Base-by-base conservation (phyloP, 30 jellyfish, hydroid and myxozoan species). In the Clytia hemisphaerica region DNA sequence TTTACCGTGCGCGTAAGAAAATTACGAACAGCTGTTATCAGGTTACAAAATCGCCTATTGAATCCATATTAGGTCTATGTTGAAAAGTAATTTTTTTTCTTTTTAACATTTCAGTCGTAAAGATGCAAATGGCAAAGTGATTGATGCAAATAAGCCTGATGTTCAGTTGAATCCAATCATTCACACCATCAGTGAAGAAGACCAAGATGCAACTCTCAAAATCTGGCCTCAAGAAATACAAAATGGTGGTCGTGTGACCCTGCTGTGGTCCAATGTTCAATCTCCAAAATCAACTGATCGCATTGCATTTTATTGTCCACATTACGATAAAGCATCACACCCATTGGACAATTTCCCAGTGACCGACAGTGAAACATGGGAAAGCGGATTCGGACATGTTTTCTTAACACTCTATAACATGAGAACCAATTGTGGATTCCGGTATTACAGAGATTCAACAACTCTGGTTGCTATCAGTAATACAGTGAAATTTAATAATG, bases 291-390 rank as follows among this genome's bases (percentile, higher is more conserved):
- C 40, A 37, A 78, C 73, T 36, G 99, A 92, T 76, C 80, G 86
- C 93, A 80, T 92, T 28, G 99, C 94, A 1, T 45, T 92, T 19
- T 61, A 72, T 49, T 92, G 99, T 42, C 99, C 95, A 9, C 29
- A 48, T 14, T 45, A 53, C 31, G 94, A 77, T 9, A 75, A 59
- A 16, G 51, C 83, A 31, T 58, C 79, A 7, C 58, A 45, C 10
- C 58, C 50, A 16, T 78, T 91, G 86, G 99, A 89, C 61, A 84
- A 80, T 47, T 77, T 91, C 61, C 71, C 58, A 57, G 99, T 77
- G 7, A 38, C 85, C n/a, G 77, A 24, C 15, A 54, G 80, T 40
- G 66, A 73, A 47, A 60, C 94, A 4, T 82, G 95, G 95, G 18
- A 53, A 30, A 22, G 47, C 1, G 99, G 99, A 3, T 72, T 24